These are phyloP conservation scores for Drosophila testacea DNA, from an alignment of 2,888 invertebrate species.

Conservation along the genomic window DNA sequence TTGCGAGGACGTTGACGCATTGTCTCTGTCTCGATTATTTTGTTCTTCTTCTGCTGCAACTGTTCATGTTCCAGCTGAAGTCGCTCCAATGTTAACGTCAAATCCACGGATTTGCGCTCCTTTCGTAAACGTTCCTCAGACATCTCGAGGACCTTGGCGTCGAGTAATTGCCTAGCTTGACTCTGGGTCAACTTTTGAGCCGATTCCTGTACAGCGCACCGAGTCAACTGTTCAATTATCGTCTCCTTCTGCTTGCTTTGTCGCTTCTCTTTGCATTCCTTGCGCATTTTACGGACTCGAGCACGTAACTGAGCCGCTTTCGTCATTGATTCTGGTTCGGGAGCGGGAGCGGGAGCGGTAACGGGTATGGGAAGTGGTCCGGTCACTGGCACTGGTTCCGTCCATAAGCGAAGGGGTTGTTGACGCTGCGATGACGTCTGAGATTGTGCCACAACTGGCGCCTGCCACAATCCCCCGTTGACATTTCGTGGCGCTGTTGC, in stretches of 20 bases:
- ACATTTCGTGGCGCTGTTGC: conserved; percentile 37
- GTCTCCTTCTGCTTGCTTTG: conserved; percentile 6
- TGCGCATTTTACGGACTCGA: conserved; percentile 17
- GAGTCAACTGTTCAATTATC: not conserved
- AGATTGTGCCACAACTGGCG: conserved; percentile 12
- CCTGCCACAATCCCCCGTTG: conserved; percentile 37
- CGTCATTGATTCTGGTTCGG: not conserved
- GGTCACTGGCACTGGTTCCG: conserved; percentile 18
- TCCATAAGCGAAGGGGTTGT: conserved; percentile 9
- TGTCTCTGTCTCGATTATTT: not conserved
- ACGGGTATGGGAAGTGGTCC: conserved; percentile 12
- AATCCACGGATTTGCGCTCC: conserved; percentile 1
- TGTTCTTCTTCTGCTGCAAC: conserved; percentile 11
- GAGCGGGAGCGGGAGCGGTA: not conserved
- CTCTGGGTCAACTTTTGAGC: not conserved
- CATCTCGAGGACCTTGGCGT: not conserved
- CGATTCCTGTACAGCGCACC: not conserved
- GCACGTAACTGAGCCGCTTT: not conserved
- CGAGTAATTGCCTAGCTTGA: not conserved
- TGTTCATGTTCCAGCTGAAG: conserved; percentile 31
- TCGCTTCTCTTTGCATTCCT: conserved; percentile 24
- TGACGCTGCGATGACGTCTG: conserved; percentile 3
- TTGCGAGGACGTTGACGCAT: conserved; percentile 6
- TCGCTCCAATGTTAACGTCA: conserved; percentile 17
- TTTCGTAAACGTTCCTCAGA: conserved; percentile 2